phyloP scores from a whole-genome alignment of 2,888 invertebrate species.

The Pteria penguin region DNA sequence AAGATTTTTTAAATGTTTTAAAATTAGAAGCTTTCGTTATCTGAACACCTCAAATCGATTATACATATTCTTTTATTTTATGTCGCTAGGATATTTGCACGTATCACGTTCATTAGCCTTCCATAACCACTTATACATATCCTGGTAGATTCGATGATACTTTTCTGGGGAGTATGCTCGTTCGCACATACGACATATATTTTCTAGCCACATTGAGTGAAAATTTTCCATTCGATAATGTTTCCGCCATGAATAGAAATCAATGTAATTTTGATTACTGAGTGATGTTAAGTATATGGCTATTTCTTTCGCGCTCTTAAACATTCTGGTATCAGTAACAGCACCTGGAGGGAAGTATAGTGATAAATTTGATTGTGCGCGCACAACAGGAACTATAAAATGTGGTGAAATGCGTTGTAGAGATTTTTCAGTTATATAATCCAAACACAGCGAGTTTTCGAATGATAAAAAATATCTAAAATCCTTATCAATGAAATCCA shows the following conservation, averaged over 20 bases:
- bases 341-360: background rate
- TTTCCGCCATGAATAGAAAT: background rate
- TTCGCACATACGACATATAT: background rate
- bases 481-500: background rate
- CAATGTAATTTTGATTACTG: background rate
- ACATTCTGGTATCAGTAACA: background rate
- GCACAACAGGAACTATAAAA: background rate
- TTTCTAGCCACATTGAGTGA: background rate
- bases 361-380: background rate
- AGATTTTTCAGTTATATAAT: background rate
- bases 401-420: background rate
- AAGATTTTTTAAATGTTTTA: no score
- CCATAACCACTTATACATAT: background rate
- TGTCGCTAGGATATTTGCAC: background rate
- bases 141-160: background rate
- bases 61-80: background rate
- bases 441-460: background rate
- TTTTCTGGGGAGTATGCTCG: background rate
- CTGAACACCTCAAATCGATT: no score
- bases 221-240: background rate
- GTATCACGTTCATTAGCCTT: background rate
- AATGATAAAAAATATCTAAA: background rate
- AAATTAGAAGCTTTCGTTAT: no score
- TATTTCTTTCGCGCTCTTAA: background rate
- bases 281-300: background rate